phyloP scores from a whole-genome alignment of 1,140 invertebrate species.

The Trissolcus basalis region DNA sequence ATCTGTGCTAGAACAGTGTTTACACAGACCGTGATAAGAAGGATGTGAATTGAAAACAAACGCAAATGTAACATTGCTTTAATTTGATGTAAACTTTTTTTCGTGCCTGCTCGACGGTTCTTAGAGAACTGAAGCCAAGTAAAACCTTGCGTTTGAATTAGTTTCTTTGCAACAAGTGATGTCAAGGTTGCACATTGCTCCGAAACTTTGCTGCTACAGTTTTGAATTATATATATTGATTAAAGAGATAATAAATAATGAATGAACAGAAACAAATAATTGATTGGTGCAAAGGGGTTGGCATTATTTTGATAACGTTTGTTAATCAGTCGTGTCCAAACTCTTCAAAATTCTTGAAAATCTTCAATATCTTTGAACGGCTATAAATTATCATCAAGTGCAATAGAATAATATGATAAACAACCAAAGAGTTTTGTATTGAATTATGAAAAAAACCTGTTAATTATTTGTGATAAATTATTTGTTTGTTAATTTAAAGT shows the following conservation, averaged over 20 bases:
- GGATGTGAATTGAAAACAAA: conserved; percentile 1
- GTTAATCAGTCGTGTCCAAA: no score
- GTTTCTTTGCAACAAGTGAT: conserved; percentile 46
- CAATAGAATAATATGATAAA: no score
- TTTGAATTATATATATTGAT: conserved; percentile 1
- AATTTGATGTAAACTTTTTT: background rate
- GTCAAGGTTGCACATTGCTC: conserved; percentile 34
- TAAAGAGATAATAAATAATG: background rate
- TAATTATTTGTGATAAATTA: no score
- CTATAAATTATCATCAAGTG: no score
- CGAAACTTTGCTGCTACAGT: conserved; percentile 7
- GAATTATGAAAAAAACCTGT: no score
- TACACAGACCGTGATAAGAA: background rate
- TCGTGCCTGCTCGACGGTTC: conserved; percentile 19
- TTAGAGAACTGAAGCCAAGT: conserved; percentile 54
- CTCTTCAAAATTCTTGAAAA: no score
- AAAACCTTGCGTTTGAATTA: conserved; percentile 48
- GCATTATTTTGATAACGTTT: no score
- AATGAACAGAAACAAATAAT: background rate
- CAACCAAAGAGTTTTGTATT: no score
- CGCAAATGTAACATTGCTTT: conserved; percentile 33
- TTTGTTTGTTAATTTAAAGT: no score
- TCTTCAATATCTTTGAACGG: no score
- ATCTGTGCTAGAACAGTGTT: conserved; percentile 18
- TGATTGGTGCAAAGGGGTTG: background rate